Conservation (phyloP, 1,140 invertebrate genomes). For the Aphaenogaster floridana region DNA sequence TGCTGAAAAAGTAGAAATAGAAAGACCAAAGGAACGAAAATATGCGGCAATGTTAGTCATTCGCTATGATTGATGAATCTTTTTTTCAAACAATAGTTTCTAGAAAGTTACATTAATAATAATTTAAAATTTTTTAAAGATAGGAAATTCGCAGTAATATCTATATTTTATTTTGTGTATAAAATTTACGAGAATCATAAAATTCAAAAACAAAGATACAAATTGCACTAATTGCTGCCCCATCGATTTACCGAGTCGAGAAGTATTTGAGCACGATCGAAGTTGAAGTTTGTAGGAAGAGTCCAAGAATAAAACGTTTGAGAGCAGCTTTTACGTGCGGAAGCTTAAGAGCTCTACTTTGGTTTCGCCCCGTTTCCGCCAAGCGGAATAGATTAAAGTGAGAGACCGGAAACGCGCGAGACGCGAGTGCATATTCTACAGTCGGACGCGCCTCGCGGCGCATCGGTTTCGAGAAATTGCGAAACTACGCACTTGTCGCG, state of each 20-base stretch:
- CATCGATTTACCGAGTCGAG: conserved; percentile 6
- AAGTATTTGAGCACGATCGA: conserved; percentile 1
- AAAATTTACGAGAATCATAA: neutral
- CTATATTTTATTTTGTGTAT: neutral
- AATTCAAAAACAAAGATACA: neutral
- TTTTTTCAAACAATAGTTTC: neutral
- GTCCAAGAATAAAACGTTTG: conserved; percentile 45
- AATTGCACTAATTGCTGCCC: conserved; percentile 10
- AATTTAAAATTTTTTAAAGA: neutral
- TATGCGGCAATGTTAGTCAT: neutral
- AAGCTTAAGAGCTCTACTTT: conserved; percentile 3
- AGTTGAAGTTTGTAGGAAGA: conserved; percentile 11
- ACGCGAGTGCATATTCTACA: conserved; percentile 10
- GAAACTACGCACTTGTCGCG: conserved; percentile 23
- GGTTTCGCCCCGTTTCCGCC: conserved; percentile 35
- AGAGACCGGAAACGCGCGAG: conserved; percentile 39
- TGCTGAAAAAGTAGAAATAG: neutral
- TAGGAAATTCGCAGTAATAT: neutral
- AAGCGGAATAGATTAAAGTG: conserved; percentile 34
- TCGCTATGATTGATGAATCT: neutral
- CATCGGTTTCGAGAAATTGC: neutral
- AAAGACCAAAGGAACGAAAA: neutral
- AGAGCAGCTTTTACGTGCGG: conserved; percentile 23
- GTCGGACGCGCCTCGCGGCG: conserved; percentile 20
- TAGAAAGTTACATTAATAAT: neutral